phyloP scores from a whole-genome alignment of 2,888 invertebrate genomes.

The Tribolium freemani region DNA sequence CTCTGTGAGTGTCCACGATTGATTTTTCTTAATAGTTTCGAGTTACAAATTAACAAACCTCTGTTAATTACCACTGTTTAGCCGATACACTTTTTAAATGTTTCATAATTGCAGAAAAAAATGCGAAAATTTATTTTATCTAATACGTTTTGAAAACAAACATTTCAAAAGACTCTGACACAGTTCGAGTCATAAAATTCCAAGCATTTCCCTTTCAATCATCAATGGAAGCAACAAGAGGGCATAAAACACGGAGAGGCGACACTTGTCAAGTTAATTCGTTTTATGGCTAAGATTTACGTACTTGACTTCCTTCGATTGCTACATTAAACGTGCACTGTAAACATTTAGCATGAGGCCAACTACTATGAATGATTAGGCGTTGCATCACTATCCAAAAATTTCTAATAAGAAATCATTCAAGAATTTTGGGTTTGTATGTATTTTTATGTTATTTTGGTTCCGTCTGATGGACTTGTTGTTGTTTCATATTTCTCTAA shows the following conservation, averaged over 20 bases:
- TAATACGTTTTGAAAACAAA: constrained; percentile 54
- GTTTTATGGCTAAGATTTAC: constrained; percentile 57
- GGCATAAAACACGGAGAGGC: constrained; percentile 54
- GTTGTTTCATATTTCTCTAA: too few species aligned
- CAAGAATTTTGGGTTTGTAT: too few species aligned
- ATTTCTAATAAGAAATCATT: too few species aligned
- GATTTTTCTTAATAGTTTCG: background rate
- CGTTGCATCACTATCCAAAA: too few species aligned
- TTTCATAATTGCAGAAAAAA: constrained; percentile 23
- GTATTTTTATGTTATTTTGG: too few species aligned
- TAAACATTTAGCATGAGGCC: constrained; percentile 34
- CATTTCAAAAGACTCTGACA: constrained; percentile 49
- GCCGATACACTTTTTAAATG: constrained; percentile 2
- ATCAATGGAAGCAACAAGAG: constrained; percentile 53
- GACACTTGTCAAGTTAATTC: constrained; percentile 56
- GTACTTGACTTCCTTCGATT: constrained; percentile 59
- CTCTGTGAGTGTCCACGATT: background rate
- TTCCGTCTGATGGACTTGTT: too few species aligned
- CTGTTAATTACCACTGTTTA: background rate
- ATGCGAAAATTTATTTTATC: constrained; percentile 42
- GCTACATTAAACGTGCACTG: constrained; percentile 38
- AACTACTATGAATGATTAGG: background rate
- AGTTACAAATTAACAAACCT: constrained; percentile 7
- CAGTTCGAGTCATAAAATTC: constrained; percentile 50
- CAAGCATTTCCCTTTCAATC: constrained; percentile 61